Base-by-base conservation (phyloP, 2,888 invertebrate species). In the Sesia bembeciformis region DNA sequence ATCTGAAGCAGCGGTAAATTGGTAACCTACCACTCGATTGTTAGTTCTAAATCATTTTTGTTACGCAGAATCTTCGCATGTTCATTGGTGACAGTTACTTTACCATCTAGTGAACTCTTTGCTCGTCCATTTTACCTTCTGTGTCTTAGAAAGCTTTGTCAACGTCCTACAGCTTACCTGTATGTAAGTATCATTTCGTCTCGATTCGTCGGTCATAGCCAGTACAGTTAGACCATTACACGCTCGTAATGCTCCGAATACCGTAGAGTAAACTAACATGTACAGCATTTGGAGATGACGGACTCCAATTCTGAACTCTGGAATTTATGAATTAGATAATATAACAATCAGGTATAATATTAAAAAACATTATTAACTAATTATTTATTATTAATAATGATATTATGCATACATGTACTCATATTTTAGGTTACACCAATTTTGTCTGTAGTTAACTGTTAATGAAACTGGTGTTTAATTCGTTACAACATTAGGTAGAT, bases 281-380 rank as follows among this genome's bases (percentile, higher is more conserved):
- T 92, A 86, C n/a, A 90, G 51, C 56, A 84, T 72, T 68, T 92
- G 92, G 0, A 91, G 40, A 55, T 92, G 92, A 0, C 92, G 86
- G 5, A 85, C 70, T 0, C 91, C 92, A 5, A 90, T 67, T 49
- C 70, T 77, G 57, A 83, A 77, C 40, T 71, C 88, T 88, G 63
- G 3, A 65, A 23, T 23, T 23, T n/a, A n/a, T n/a, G n/a, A n/a
- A n/a, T n/a, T 23, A 23, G 23, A 23, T 23, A 23, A 23, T 23
- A 23, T 23, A 23, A 23, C 23, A 23, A 23, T 23, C 23, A 23
- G 62, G n/a, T n/a, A n/a, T n/a, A n/a, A 39, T 6, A 40, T 52
- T 4, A 7, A 42, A 41, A 42, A 42, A 42, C 1, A 42, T 42
- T 6, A 42, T 7, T 1, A 42, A 42, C 1, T 5, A 42, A 42